Evolutionary conservation across 1,140 invertebrate species (phyloP).

Genomic region (Diachasmimorpha longicaudata): DNA sequence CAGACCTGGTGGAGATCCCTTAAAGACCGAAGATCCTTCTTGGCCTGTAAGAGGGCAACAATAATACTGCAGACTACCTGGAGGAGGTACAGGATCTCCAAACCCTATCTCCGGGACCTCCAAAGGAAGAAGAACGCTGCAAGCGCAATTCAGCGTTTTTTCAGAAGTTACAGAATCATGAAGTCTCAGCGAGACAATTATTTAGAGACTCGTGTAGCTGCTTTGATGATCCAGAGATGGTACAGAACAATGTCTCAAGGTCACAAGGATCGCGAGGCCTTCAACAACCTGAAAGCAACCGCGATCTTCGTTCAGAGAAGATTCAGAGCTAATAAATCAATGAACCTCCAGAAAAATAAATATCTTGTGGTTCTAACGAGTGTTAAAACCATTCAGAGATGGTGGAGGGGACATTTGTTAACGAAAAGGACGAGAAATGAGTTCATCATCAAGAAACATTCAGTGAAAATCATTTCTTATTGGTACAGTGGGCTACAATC

Average conservation of each 20-base stretch:
- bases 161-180: conserved; percentile 61
- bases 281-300: conserved; percentile 39
- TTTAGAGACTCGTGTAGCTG: conserved; percentile 45
- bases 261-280: conserved; percentile 45
- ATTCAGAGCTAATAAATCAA: conserved; percentile 53
- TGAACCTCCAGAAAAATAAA: conserved; percentile 47
- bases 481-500: conserved; percentile 34
- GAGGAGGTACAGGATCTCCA: conserved; percentile 44
- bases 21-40: conserved; percentile 36
- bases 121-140: conserved; percentile 44
- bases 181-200: conserved; percentile 40
- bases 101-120: conserved; percentile 31
- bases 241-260: conserved; percentile 58
- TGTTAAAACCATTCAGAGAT: conserved; percentile 58
- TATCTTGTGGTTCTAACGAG: conserved; percentile 53
- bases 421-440: conserved; percentile 49
- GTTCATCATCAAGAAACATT: conserved; percentile 52
- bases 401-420: conserved; percentile 51
- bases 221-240: conserved; percentile 55
- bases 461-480: conserved; percentile 41
- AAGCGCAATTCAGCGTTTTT: conserved; percentile 65
- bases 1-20: conserved; percentile 40
- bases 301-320: conserved; percentile 56
- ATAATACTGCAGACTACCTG: conserved; percentile 59
- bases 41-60: conserved; percentile 32